Base-by-base conservation (phyloP, 2,113 vertebrate genomes). In the Labrus mixtus region DNA sequence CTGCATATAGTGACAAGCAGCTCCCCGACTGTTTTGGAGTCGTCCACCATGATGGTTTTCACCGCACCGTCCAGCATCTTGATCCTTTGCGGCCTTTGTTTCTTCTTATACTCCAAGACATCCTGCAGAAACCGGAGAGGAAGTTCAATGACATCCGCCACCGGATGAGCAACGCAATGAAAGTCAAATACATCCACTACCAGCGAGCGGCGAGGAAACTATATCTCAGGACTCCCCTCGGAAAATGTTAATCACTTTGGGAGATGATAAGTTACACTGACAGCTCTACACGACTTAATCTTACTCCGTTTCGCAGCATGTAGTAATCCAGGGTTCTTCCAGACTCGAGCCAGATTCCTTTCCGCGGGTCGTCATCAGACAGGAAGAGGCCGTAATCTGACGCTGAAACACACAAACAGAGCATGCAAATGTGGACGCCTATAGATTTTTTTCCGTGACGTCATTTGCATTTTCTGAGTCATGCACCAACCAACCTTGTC, bases 41-140 rank as follows among this genome's bases (percentile, higher is more conserved):
- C 98, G 11, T 99, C 98, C 90, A 99, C 97, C 98, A 99, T 98
- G 68, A 99, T 97, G 2, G 98, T 99, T 92, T 99, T 99, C 63
- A 99, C 94, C 0, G 98, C 94, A 0, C 98, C 97, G 67, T 99
- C 98, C 86, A 99, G 90, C 98, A 99, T 99, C 60, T 98, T 96
- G 76, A 99, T 98, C 91, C 98, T 99, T 86, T 98, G 98, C 1
- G 98, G 98, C 81, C 97, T 94, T 79, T 99, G 97, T 68, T 99
- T 99, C 93, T 99, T 99, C 92, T 99, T 99, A 86, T 99, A 99
- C 84, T 99, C 98, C 93, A 99, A 69, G 68, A 99, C 86, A 84
- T 99, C 98, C 98, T 99, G 69, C 13, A 15, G 60, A 60, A 70
- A 37, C n/a, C 71, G 20, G 10, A 83, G 68, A 56, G 46, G 16